Base-by-base conservation (phyloP, 2,113 vertebrate genomes). In the Jaculus jaculus region DNA sequence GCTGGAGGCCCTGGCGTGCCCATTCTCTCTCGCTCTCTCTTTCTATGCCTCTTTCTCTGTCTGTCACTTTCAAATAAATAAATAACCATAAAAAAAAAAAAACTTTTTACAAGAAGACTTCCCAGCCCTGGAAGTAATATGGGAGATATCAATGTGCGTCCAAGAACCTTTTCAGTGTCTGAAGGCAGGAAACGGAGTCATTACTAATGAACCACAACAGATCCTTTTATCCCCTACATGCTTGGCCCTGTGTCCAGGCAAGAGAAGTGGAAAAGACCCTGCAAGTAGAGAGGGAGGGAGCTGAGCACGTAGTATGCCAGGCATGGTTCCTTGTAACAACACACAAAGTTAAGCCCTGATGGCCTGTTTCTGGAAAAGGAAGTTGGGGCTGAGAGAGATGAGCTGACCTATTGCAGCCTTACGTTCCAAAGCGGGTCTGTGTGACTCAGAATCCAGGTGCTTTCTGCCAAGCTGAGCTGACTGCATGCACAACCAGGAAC, bases 291-390 rank as follows among this genome's bases (percentile, higher is more conserved):
- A 7, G 6, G 24, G 65, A 42, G 34, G 42, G 86, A 51, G 26
- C 10, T 68, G 39, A 84, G 0, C 5, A 2, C n/a, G 66, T 42
- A n/a, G 37, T 63, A 3, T 6, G 51, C 42, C 10, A 6, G 78
- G n/a, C 24, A 0, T 5, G 0, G 4, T 12, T 65, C 16, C 61
- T 60, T 32, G 3, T 54, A 21, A 32, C n/a, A 16, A 24, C 61
- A 42, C 18, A 74, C 77, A 78, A 68, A 74, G n/a, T 69, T 75
- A 88, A 71, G 42, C 72, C 34, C 10, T 26, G 17, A 18, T 39
- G 28, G 16, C 7, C 47, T 37, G 24, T 71, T 83, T 96, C 85
- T 73, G 30, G 77, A 87, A 66, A 71, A 80, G 68, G 39, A 92
- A 87, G 21, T 1, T 23, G 61, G 84, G 61, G 17, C 54, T 54